A percentile compares a stretch with the other conserved stretches of the same genome.
phyloP scores from a whole-genome alignment of 2,888 invertebrate species.

The Baccha elongata region DNA sequence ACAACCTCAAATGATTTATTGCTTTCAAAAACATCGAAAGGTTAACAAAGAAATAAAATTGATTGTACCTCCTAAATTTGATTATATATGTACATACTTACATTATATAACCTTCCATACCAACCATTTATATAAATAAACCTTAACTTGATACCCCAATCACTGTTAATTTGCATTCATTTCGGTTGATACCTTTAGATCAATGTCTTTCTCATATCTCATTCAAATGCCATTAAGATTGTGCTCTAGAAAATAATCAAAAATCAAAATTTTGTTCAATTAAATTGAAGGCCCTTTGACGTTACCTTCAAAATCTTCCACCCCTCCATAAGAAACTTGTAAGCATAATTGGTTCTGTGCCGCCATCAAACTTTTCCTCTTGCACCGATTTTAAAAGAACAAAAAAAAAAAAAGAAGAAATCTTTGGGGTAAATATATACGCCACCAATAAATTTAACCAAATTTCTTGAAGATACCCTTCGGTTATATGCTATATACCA shows the following conservation, averaged over 20 bases:
- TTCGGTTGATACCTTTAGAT: constrained; percentile 20
- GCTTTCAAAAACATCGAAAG: too few species aligned
- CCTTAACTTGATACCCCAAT: constrained; percentile 51
- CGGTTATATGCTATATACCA: constrained; percentile 27
- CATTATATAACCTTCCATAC: background rate
- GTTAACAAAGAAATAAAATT: too few species aligned
- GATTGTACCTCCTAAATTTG: too few species aligned
- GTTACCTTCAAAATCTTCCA: constrained; percentile 19
- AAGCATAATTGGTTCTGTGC: constrained; percentile 54
- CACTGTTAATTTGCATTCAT: constrained; percentile 50
- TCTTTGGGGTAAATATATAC: constrained; percentile 55
- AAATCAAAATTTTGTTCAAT: constrained; percentile 63
- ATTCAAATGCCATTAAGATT: constrained; percentile 56
- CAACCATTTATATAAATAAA: constrained; percentile 8
- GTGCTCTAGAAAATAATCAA: constrained; percentile 37
- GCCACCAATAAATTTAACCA: constrained; percentile 71
- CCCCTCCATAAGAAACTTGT: constrained; percentile 16
- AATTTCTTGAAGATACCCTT: constrained; percentile 62
- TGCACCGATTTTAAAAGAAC: background rate
- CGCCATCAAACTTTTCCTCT: constrained; percentile 9
- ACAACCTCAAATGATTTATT: too few species aligned
- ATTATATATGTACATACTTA: too few species aligned
- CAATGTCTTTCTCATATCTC: constrained; percentile 32
- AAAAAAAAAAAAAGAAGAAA: constrained; percentile 18
- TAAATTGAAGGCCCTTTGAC: constrained; percentile 70